Evolutionary conservation across 2,797 vertebrate genomes (phyloP).

Genomic region (Thamnophis elegans): DNA sequence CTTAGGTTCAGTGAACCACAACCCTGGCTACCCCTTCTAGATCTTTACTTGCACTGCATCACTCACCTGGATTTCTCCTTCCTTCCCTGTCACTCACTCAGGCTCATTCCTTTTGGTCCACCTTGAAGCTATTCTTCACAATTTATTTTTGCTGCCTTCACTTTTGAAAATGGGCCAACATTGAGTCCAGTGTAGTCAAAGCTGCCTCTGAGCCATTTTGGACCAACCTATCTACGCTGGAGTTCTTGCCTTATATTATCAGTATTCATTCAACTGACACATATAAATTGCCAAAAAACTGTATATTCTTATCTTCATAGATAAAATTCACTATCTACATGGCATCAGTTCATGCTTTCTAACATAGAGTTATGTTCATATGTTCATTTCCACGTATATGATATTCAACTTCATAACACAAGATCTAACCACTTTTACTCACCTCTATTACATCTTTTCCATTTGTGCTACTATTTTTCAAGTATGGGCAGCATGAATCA

Average conservation of each 20-base stretch:
- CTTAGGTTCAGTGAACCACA: background rate
- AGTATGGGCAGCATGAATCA: background rate
- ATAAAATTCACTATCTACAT: background rate
- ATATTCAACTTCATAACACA: background rate
- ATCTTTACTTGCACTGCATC: background rate
- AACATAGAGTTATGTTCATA: background rate
- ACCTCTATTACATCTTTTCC: background rate
- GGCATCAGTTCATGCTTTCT: background rate
- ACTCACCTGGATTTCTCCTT: background rate
- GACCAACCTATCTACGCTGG: background rate
- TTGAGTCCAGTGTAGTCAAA: background rate
- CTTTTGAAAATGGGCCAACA: background rate
- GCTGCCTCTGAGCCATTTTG: background rate
- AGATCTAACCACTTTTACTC: background rate
- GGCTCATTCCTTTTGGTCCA: background rate
- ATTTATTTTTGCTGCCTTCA: background rate
- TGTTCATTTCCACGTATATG: background rate
- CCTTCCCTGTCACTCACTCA: background rate
- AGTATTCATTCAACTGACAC: background rate
- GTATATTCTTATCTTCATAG: background rate
- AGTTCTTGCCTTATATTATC: background rate
- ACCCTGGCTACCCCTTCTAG: background rate
- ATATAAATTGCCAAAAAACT: background rate
- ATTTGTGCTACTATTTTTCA: background rate
- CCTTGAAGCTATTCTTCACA: background rate